Evolutionary conservation across 2,888 invertebrate genomes (phyloP).

Genomic region (Diogma glabrata): DNA sequence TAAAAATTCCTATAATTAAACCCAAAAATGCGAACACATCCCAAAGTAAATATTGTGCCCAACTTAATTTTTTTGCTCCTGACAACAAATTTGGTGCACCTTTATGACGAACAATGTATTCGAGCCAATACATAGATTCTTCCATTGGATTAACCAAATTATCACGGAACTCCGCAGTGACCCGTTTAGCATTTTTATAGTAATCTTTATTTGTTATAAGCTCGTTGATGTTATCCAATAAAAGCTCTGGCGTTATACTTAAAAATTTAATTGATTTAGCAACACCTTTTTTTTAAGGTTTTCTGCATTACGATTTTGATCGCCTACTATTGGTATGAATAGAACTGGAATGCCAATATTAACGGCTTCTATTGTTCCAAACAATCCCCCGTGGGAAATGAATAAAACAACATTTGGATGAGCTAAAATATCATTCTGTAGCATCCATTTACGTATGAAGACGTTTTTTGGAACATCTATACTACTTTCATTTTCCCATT

Average conservation of each 20-base stretch:
- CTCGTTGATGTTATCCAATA: conserved; percentile 30
- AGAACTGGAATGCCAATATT: conserved; percentile 37
- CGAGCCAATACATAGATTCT: conserved; percentile 48
- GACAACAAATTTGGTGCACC: conserved; percentile 36
- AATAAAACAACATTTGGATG: conserved; percentile 37
- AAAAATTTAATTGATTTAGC: conserved; percentile 23
- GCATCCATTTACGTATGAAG: conserved; percentile 40
- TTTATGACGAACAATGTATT: conserved; percentile 40
- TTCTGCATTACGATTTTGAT: conserved; percentile 25
- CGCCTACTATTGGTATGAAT: conserved; percentile 38
- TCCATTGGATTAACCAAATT: conserved; percentile 44
- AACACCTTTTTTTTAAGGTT: background rate
- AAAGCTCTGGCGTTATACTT: conserved; percentile 29
- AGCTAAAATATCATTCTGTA: conserved; percentile 40
- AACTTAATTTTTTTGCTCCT: conserved; percentile 32
- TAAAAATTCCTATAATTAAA: conserved; percentile 11
- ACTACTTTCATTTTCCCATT: conserved; percentile 37
- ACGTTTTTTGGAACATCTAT: conserved; percentile 36
- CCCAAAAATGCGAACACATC: conserved; percentile 41
- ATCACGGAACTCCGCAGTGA: conserved; percentile 41
- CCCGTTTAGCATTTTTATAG: conserved; percentile 34
- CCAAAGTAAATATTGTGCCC: conserved; percentile 35
- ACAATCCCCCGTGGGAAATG: conserved; percentile 38
- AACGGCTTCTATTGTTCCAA: conserved; percentile 37
- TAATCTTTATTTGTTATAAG: conserved; percentile 33